Evolutionary conservation across 1,140 invertebrate species (phyloP), one percentile per base, ranked within the genome.

Genomic region (Popillia japonica): DNA sequence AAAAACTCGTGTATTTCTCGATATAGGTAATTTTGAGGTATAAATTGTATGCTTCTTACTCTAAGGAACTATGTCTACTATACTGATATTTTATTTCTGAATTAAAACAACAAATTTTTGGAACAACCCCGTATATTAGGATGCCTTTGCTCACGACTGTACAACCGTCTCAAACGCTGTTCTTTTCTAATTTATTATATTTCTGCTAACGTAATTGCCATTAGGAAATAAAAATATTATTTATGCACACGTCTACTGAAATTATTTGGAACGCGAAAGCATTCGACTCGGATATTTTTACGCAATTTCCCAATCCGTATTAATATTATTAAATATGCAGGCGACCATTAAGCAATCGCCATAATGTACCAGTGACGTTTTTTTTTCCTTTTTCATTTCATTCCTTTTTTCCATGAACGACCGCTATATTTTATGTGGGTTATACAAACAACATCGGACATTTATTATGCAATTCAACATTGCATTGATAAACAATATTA

Each of bases 251-350:
- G 48, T 55, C 48, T 17, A 55, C 6, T 55, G 17, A 17, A 55
- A 55, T 55, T 55, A 55, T 55, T 55, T 55, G n/a, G 48, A 55
- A 55, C 48, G 48, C 48, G 17, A 55, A 55, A 55, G 48, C 48
- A 17, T 55, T 55, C 48, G 48, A 14, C 48, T 14, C 48, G 48
- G 2, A 55, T 17, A 55, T 55, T 55, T 55, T 55, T 55, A 55
- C 48, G 48, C 48, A 55, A 55, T 55, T 55, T 55, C 48, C 14
- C 48, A 55, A 55, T 55, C 48, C 48, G 48, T 17, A 55, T 55
- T 55, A 55, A 6, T 55, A 55, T 17, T 55, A 55, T 55, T 55
- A 55, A 55, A 55, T 55, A 55, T 55, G 17, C 48, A 55, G 48
- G 48, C 48, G 48, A 55, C 48, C 14, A 17, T 55, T 14, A 14